Conservation (phyloP, 2,113 vertebrate genomes). For the sheep (Ovis aries) region DNA sequence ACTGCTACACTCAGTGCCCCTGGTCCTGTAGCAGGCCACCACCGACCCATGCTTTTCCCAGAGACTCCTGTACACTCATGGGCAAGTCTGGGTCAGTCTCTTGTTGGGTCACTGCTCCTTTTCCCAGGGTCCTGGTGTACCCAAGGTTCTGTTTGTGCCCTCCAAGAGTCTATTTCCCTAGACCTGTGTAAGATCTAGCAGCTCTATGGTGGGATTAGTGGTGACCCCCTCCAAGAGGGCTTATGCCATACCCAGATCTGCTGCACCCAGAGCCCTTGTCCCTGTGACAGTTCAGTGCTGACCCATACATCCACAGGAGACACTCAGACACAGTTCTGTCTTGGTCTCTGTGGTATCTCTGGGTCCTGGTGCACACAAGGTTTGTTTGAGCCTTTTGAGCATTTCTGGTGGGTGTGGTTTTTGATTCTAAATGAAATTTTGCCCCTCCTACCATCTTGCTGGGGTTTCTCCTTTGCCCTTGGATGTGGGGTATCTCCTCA, state of each 20-base stretch:
- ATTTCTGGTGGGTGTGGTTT: not conserved
- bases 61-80: not conserved
- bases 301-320: fast-evolving
- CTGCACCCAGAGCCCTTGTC: not conserved
- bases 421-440: not conserved
- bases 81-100: not conserved
- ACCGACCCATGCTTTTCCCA: fast-evolving
- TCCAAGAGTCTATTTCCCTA: not conserved
- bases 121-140: not conserved
- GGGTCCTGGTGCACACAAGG: not conserved
- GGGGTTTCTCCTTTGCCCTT: not conserved
- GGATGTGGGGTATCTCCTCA: not conserved
- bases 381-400: not conserved
- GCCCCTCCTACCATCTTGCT: not conserved
- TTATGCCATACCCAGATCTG: not conserved
- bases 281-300: not conserved
- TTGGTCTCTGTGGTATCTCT: not conserved
- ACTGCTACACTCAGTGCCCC: not conserved
- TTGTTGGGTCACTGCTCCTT: not conserved
- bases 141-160: not conserved
- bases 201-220: not conserved
- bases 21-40: not conserved
- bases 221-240: not conserved
- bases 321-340: not conserved
- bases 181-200: not conserved